Base-by-base conservation (phyloP, 2,888 invertebrate species). In the Ephialtes manifestator region DNA sequence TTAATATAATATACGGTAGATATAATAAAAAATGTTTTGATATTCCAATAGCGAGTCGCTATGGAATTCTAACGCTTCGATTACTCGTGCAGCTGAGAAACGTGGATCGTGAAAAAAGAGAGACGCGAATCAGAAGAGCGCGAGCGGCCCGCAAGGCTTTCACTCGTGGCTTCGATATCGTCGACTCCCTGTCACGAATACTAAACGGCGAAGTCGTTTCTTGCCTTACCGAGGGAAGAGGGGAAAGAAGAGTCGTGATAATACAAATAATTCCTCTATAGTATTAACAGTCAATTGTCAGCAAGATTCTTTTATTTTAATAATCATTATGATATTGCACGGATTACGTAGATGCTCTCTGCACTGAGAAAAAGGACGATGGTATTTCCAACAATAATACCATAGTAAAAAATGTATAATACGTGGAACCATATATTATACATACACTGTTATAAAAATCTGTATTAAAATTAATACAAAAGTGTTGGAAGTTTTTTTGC, bases 141-240 rank as follows among this genome's bases (percentile, higher is more conserved):
- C 55, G 1, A 39, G 60, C 7, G 24, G 43, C 24, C 13, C 11
- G 35, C 4, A n/a, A 48, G 31, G 78, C 78, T 78, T 78, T 78
- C 78, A 78, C 78, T 78, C 78, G 60, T 78, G 70, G 48, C 70
- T 78, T 48, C 60, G 78, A 60, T 70, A 78, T 70, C 70, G 70
- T 78, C 39, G 68, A 78, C 58, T 78, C 78, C 58, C 68, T 60
- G 70, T 70, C 70, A 78, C 78, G 78, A 78, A 78, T 78, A 70
- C 78, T 48, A 78, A 78, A 78, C 78, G 70, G 43, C 46, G 55
- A 35, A 51, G n/a, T 67, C 58, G 70, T 60, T 43, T 60, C 58
- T 31, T 35, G 75, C n/a, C 13, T n/a, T 13, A 13, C 7, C 58
- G 68, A 48, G 24, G 48, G 13, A 13, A 24, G 31, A 15, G 31